Percentiles rank a stretch among this genome's conserved stretches.
phyloP scores from a whole-genome alignment of 2,888 invertebrate species.

The Heliothis peltigera region DNA sequence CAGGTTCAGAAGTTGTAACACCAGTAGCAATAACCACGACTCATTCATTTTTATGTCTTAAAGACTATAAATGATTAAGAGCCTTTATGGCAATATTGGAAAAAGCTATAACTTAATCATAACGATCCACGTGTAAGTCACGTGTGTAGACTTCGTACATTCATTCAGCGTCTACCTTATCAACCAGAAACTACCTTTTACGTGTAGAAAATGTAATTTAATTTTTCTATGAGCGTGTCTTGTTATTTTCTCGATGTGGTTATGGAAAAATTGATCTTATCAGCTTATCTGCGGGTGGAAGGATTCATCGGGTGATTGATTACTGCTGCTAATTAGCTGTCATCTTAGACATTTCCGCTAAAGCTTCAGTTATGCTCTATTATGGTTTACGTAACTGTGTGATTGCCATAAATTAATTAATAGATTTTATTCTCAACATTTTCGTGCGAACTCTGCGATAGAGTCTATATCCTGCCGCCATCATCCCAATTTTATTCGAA shows the following conservation, averaged over 20 bases:
- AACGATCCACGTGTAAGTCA: conserved; percentile 28
- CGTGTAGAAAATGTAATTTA: conserved; percentile 15
- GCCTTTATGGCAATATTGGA: not conserved
- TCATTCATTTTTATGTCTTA: not conserved
- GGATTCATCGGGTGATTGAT: conserved; percentile 28
- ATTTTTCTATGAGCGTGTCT: conserved; percentile 17
- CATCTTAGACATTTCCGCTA: not conserved
- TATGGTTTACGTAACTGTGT: not conserved
- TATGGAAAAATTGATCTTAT: conserved; percentile 15
- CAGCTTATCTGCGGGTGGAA: conserved; percentile 21
- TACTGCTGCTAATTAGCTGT: conserved; percentile 14
- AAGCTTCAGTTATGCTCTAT: not conserved
- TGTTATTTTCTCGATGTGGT: conserved; percentile 10
- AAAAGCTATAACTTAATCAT: conserved; percentile 10
- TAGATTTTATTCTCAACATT: not conserved
- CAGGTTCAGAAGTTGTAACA: not conserved
- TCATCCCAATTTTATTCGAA: too few species aligned
- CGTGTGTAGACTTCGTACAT: conserved; percentile 27
- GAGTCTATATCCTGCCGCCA: too few species aligned
- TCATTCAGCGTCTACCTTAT: conserved; percentile 40
- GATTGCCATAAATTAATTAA: not conserved
- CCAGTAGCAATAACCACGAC: not conserved
- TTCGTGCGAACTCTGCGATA: not conserved
- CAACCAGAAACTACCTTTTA: conserved; percentile 31
- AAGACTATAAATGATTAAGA: not conserved